Evolutionary conservation across 1,140 invertebrate species (phyloP).

Genomic region (Heterodera schachtii): DNA sequence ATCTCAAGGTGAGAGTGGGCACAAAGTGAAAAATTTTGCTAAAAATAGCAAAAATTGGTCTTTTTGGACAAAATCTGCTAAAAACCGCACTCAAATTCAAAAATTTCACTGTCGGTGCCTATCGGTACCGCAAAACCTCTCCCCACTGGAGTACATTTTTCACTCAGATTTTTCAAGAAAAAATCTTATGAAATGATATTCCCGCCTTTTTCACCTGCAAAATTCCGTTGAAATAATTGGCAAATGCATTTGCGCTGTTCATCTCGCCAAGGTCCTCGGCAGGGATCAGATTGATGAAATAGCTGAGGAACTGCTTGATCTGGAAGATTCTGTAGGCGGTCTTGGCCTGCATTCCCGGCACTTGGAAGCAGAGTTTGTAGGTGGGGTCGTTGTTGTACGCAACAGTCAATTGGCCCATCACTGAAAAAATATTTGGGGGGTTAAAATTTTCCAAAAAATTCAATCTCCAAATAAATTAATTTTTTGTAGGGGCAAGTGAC

Average conservation of each 20-base stretch:
- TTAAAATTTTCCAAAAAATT: neutral
- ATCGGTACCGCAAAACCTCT: too few relatives aligned
- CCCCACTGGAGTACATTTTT: too few relatives aligned
- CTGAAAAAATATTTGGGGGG: neutral
- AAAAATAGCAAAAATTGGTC: too few relatives aligned
- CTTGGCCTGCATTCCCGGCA: slow-evolving; percentile 23
- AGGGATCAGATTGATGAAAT: slow-evolving; percentile 18
- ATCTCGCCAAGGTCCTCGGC: slow-evolving; percentile 10
- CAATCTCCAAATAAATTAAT: too few relatives aligned
- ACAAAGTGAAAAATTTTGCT: too few relatives aligned
- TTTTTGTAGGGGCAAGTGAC: too few relatives aligned
- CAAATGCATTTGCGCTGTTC: slow-evolving; percentile 23
- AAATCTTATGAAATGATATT: too few relatives aligned
- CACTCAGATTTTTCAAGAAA: neutral
- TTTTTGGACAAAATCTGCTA: too few relatives aligned
- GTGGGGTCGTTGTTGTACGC: neutral
- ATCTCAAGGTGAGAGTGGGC: too few relatives aligned
- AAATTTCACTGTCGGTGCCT: too few relatives aligned
- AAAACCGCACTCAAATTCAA: too few relatives aligned
- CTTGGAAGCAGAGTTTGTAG: slow-evolving; percentile 8
- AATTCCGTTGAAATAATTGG: slow-evolving; percentile 11
- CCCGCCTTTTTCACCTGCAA: neutral
- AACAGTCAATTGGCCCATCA: neutral
- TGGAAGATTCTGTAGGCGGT: slow-evolving; percentile 14
- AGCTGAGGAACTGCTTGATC: slow-evolving; percentile 23